Evolutionary conservation across 2,797 vertebrate genomes (phyloP).

Genomic region (Nyctibius grandis): DNA sequence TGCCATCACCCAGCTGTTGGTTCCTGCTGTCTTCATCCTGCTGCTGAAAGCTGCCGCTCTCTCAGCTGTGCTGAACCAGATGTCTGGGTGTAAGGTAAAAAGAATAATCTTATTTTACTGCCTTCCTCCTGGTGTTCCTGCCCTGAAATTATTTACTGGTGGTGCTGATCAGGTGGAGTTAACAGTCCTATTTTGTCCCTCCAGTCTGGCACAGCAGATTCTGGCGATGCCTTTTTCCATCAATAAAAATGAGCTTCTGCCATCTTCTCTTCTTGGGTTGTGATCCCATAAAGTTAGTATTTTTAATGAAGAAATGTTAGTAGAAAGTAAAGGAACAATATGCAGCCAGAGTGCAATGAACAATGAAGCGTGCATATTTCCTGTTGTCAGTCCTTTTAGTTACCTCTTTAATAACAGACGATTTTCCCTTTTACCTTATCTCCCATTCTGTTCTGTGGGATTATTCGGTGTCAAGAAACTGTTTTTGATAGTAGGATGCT

Average conservation of each 20-base stretch:
- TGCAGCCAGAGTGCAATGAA: neutral
- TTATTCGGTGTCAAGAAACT: neutral
- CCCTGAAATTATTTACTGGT: neutral
- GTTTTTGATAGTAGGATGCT: neutral
- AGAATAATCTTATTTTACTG: neutral
- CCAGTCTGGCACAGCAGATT: neutral
- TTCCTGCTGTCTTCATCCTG: neutral
- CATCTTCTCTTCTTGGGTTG: neutral
- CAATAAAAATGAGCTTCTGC: neutral
- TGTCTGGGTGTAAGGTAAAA: neutral
- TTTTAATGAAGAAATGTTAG: neutral
- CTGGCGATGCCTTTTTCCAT: neutral
- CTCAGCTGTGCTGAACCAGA: neutral
- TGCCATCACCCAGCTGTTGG: neutral
- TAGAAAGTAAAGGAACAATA: neutral
- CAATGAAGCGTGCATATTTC: rapidly evolving
- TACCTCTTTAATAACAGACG: neutral
- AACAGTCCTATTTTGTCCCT: neutral
- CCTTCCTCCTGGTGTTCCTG: neutral
- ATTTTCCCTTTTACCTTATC: neutral
- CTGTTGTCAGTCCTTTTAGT: neutral
- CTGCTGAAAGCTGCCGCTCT: neutral
- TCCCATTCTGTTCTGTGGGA: neutral
- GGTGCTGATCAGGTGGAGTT: neutral
- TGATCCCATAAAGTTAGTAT: neutral